Conservation (phyloP, 1,140 invertebrate genomes). For the Gryon sp. region DNA sequence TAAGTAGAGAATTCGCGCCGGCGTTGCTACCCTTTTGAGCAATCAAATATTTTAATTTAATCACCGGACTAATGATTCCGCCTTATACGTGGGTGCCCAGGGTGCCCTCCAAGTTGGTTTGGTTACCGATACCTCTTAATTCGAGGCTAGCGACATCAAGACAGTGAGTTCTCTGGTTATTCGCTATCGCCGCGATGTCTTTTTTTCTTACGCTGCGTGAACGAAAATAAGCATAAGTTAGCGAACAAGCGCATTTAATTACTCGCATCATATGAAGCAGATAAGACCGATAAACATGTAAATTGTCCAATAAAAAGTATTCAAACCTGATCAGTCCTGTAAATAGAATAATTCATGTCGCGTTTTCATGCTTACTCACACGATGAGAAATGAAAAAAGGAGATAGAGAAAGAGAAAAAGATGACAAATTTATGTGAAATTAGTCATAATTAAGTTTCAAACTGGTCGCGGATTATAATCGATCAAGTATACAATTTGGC, state of each 20-base stretch:
- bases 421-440: too few species aligned
- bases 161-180: conserved; percentile 18
- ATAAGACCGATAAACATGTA: conserved; percentile 64
- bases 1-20: conserved; percentile 24
- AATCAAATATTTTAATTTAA: conserved; percentile 80
- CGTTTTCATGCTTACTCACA: too few species aligned
- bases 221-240: conserved; percentile 41
- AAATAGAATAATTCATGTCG: not conserved
- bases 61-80: conserved; percentile 72
- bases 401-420: too few species aligned
- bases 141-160: conserved; percentile 39
- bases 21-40: conserved; percentile 61
- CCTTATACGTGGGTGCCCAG: conserved; percentile 55
- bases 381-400: too few species aligned
- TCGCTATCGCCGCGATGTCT: conserved; percentile 3
- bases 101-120: conserved; percentile 16
- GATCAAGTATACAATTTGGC: too few species aligned
- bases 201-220: conserved; percentile 2
- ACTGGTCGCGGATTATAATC: too few species aligned
- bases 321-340: too few species aligned
- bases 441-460: too few species aligned
- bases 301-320: conserved; percentile 40
- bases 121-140: conserved; percentile 66
- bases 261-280: conserved; percentile 56
- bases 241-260: conserved; percentile 65